A percentile compares a stretch with the other conserved stretches of the same genome.
phyloP scores from a whole-genome alignment of 2,888 invertebrate genomes.

The Vesta saturnalis region DNA sequence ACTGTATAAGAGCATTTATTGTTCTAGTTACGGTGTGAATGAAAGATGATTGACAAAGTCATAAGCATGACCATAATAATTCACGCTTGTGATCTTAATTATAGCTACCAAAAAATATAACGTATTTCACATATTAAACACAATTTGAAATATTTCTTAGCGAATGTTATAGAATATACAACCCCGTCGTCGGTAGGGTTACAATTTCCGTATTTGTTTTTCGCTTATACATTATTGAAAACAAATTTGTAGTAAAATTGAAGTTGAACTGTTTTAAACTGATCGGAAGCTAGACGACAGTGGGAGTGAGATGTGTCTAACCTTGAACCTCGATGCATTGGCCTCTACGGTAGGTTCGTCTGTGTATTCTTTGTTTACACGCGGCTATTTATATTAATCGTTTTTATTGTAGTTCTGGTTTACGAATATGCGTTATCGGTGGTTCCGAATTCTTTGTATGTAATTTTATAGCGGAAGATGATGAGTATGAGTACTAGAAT shows the following conservation, averaged over 20 bases:
- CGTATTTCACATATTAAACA: too few relatives aligned
- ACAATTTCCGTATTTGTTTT: too few relatives aligned
- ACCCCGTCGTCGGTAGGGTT: too few relatives aligned
- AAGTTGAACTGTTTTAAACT: conserved; percentile 8
- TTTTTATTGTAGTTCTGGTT: neutral
- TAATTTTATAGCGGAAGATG: conserved; percentile 26
- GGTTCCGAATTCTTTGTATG: conserved; percentile 8
- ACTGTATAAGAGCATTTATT: too few relatives aligned
- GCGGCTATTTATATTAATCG: conserved; percentile 11
- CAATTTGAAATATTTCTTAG: too few relatives aligned
- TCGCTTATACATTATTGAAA: neutral
- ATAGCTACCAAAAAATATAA: too few relatives aligned
- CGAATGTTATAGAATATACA: too few relatives aligned
- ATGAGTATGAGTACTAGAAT: conserved; percentile 24
- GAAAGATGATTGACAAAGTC: too few relatives aligned
- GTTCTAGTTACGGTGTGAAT: too few relatives aligned
- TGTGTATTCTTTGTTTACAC: conserved; percentile 35
- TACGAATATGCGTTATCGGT: conserved; percentile 17
- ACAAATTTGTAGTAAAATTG: neutral
- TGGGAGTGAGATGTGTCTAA: conserved; percentile 55
- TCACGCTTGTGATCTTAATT: too few relatives aligned
- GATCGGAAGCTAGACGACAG: conserved; percentile 28
- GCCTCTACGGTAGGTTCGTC: conserved; percentile 47
- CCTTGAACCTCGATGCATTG: conserved; percentile 58
- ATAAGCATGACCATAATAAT: too few relatives aligned